These are phyloP conservation scores for Centrocercus urophasianus DNA, from an alignment of 2,113 vertebrate species.

Conservation along the genomic window DNA sequence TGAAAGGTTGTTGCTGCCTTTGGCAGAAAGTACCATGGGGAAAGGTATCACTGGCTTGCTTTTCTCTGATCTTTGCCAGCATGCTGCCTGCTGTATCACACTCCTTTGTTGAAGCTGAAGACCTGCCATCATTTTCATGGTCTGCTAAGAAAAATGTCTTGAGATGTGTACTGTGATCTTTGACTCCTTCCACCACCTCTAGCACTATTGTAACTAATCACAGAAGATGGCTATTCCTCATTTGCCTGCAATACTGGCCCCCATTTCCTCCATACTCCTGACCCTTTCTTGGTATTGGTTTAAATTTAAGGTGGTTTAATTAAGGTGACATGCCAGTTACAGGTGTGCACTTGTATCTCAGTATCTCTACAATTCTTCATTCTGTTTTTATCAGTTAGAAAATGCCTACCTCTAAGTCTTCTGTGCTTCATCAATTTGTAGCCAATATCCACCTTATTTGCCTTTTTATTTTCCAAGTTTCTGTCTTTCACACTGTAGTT, in stretches of 20 bases:
- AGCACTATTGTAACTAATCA: neutral
- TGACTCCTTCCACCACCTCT: neutral
- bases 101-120: neutral
- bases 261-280: neutral
- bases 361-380: neutral
- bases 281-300: neutral
- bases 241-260: neutral
- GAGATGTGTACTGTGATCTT: neutral
- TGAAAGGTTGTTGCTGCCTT: neutral
- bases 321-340: neutral
- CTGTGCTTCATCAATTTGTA: neutral
- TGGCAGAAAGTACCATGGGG: neutral
- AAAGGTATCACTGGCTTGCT: neutral
- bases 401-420: neutral
- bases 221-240: neutral
- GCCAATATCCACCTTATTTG: neutral
- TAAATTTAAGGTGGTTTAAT: neutral
- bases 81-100: neutral
- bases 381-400: neutral
- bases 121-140: neutral
- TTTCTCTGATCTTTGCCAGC: neutral
- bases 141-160: neutral
- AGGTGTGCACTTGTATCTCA: neutral
- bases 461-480: neutral
- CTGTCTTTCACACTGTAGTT: neutral